These are phyloP conservation scores for Vimba vimba DNA, from an alignment of 2,113 vertebrate species.

Conservation along the genomic window DNA sequence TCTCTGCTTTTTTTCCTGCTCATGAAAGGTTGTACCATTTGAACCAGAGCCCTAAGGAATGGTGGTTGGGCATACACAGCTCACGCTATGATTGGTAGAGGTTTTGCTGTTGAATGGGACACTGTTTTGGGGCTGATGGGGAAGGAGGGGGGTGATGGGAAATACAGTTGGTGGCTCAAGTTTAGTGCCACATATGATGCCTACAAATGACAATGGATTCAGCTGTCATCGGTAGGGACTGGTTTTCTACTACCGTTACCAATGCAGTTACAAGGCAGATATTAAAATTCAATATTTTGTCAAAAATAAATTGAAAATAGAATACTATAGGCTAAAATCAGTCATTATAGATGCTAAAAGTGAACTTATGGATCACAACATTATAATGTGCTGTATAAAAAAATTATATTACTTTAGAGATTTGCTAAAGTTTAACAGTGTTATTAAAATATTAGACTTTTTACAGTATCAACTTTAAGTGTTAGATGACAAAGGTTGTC, in stretches of 20 bases:
- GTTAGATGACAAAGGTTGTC: neutral
- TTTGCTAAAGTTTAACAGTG: neutral
- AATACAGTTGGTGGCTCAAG: conserved; percentile 31
- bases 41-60: conserved; percentile 49
- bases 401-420: too few relatives aligned
- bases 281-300: too few relatives aligned
- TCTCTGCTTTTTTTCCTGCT: conserved; percentile 19
- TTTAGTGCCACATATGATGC: neutral
- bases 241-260: neutral
- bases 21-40: conserved; percentile 42
- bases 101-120: conserved; percentile 44
- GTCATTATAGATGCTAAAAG: too few relatives aligned
- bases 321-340: too few relatives aligned
- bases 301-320: too few relatives aligned
- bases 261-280: too few relatives aligned
- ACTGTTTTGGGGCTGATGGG: conserved; percentile 45
- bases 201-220: conserved; percentile 1
- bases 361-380: too few relatives aligned
- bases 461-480: neutral
- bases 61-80: conserved; percentile 27
- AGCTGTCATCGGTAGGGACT: neutral
- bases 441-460: neutral
- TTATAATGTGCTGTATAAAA: too few relatives aligned
- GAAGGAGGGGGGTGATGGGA: conserved; percentile 31
- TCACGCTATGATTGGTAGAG: conserved; percentile 14